Percentiles rank a stretch among this genome's conserved stretches.
phyloP scores from a whole-genome alignment of 2,888 invertebrate genomes.

The Drosophila phalerata region DNA sequence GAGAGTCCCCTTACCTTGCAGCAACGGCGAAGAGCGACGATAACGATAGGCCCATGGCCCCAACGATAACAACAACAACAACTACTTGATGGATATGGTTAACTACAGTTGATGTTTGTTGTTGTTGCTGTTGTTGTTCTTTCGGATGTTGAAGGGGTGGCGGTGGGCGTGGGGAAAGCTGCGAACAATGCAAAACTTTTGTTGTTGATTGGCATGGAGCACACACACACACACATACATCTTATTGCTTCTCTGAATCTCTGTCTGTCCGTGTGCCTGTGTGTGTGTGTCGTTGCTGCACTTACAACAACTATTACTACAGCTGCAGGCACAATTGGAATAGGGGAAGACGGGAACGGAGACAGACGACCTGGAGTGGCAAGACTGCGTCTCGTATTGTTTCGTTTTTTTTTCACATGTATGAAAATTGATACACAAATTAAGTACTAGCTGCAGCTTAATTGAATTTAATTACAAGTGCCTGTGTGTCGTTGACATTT shows the following conservation, averaged over 20 bases:
- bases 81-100: slow-evolving; percentile 39
- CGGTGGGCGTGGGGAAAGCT: slow-evolving; percentile 45
- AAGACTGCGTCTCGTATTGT: slow-evolving; percentile 21
- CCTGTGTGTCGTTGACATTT: slow-evolving; percentile 57
- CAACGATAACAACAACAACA: slow-evolving; percentile 31
- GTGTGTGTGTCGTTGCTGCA: slow-evolving; percentile 36
- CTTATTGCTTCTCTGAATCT: slow-evolving; percentile 16
- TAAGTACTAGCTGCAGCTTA: slow-evolving; percentile 69
- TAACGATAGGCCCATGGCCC: slow-evolving; percentile 40
- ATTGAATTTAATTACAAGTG: slow-evolving; percentile 83
- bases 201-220: slow-evolving; percentile 63
- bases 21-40: slow-evolving; percentile 37
- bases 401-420: slow-evolving; percentile 33
- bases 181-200: slow-evolving; percentile 65
- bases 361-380: slow-evolving; percentile 7
- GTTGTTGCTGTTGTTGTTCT: slow-evolving; percentile 30
- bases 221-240: slow-evolving; percentile 32
- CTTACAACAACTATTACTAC: slow-evolving; percentile 35
- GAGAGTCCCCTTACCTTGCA: slow-evolving; percentile 62
- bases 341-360: slow-evolving; percentile 8
- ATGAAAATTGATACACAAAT: slow-evolving; percentile 68
- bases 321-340: slow-evolving; percentile 42
- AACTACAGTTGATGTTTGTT: slow-evolving; percentile 41
- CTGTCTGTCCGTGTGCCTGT: slow-evolving; percentile 6
- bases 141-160: slow-evolving; percentile 50